Conservation (phyloP, 2,797 vertebrate genomes). For the Vultur gryphus region DNA sequence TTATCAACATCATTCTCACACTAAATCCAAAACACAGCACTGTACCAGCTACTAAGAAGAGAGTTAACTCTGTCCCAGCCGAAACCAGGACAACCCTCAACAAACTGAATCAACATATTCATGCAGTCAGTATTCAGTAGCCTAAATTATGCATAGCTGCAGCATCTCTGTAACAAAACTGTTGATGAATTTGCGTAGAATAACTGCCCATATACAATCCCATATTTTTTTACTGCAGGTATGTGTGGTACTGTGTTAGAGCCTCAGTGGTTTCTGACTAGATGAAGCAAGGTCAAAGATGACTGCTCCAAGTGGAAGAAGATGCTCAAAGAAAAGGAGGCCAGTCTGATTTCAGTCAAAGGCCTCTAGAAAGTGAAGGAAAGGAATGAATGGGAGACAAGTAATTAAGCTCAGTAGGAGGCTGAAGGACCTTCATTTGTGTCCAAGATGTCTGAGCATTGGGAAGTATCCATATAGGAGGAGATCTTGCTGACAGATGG, state of each 20-base stretch:
- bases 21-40: too few relatives aligned
- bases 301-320: neutral
- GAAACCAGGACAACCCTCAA: neutral
- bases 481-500: neutral
- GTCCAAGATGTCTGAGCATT: neutral
- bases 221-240: neutral
- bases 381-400: neutral
- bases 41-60: too few relatives aligned
- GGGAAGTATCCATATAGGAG: neutral
- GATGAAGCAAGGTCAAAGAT: neutral
- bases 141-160: neutral
- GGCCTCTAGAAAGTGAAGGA: neutral
- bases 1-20: too few relatives aligned
- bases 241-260: neutral
- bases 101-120: neutral
- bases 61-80: too few relatives aligned
- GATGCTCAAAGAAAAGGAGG: neutral
- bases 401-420: neutral
- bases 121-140: neutral
- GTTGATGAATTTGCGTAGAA: neutral
- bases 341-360: neutral
- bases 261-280: neutral
- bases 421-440: neutral
- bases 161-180: neutral
- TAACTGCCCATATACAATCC: neutral